Evolutionary conservation across 2,797 vertebrate species (phyloP), one percentile per base, ranked within the genome.

Genomic region (Pitangus sulphuratus): DNA sequence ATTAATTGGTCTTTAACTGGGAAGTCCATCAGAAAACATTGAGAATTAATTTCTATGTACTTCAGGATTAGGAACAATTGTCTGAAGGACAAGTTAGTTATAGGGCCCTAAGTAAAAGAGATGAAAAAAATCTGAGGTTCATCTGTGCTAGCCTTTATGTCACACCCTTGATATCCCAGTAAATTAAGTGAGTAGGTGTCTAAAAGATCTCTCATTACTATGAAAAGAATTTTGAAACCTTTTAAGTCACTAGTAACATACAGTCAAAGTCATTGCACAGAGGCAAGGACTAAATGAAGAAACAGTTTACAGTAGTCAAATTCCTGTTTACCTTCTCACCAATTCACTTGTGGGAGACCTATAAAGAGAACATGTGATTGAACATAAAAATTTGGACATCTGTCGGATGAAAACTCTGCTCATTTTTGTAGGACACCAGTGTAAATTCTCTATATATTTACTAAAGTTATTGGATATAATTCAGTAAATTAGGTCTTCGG

Each of bases 61-160:
- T 93, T 60, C 89, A 87, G 62, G 56, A 83, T 90, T 95, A 80
- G 61, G 61, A 92, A 93, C 9, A 95, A 95, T 40, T 94, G 31
- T 71, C 18, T 42, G 61, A 51, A 69, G 33, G 33, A 48, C 33
- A 78, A 47, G n/a, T 45, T 37, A 60, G 30, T 42, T n/a, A 66
- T 26, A 62, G 15, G 70, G 56, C 40, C 19, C 21, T 51, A 31
- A 79, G 66, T 60, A 78, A 85, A 68, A 14, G 19, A 88, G 24
- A 11, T 16, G 35, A 31, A 78, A 89, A 80, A 83, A 72, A 64
- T 40, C 10, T 39, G 37, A 48, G 8, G 9, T 74, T 75, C 6
- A 25, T 9, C 33, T 33, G 4, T 60, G 8, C 14, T 54, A 37
- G 7, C 44, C 37, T 82, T 89, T 72, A 33, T 39, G 13, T 48